These are phyloP conservation scores for Lycopodina hypogea DNA, from an alignment of 37 sponge, comb jelly and placozoan genomes.

Conservation along the genomic window DNA sequence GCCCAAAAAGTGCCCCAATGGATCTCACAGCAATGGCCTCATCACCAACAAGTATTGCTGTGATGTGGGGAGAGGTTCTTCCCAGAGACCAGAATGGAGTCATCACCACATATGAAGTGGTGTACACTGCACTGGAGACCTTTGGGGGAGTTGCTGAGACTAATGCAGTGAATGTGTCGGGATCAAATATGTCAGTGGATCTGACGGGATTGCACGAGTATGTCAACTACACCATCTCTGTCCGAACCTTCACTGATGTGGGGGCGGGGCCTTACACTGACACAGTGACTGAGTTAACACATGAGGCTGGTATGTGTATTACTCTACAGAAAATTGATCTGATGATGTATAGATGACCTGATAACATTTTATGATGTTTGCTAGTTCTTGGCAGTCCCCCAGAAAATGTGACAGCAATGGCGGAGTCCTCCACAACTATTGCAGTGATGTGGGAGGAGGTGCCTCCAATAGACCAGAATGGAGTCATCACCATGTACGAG, in stretches of 20 bases:
- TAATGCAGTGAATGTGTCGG: neutral
- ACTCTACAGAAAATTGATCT: too few relatives aligned
- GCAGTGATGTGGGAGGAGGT: too few relatives aligned
- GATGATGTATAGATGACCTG: too few relatives aligned
- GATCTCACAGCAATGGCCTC: constrained; percentile 4
- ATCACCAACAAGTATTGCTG: neutral
- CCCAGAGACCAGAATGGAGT: constrained; percentile 30
- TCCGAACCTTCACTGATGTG: constrained; percentile 7
- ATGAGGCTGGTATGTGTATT: too few relatives aligned
- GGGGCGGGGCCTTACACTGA: constrained; percentile 28
- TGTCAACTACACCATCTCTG: constrained; percentile 23
- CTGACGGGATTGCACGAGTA: neutral
- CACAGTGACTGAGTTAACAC: too few relatives aligned
- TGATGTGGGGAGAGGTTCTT: constrained; percentile 26
- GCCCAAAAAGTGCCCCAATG: too few relatives aligned
- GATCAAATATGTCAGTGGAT: neutral
- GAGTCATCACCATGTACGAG: too few relatives aligned
- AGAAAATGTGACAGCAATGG: too few relatives aligned
- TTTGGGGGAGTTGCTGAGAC: neutral
- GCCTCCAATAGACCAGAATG: too few relatives aligned
- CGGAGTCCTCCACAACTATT: too few relatives aligned
- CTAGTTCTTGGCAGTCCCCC: too few relatives aligned
- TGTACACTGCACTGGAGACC: neutral
- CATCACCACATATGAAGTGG: constrained; percentile 19
- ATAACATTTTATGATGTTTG: too few relatives aligned